Conservation (phyloP, 2,113 vertebrate species). For the Bubo bubo region DNA sequence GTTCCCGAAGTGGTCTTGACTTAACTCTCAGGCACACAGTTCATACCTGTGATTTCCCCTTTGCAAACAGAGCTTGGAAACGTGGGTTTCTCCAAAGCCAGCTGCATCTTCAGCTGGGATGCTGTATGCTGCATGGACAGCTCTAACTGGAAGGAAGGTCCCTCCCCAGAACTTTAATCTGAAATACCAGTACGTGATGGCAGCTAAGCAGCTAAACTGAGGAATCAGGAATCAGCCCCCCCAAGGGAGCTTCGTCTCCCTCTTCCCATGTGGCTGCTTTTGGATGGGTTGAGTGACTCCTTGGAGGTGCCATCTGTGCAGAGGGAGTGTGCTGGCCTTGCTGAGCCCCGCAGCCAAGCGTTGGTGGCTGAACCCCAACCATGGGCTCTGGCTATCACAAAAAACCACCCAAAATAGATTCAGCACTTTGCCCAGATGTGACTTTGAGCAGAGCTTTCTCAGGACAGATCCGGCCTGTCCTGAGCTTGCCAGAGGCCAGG, state of each 20-base stretch:
- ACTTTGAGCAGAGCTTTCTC: background rate
- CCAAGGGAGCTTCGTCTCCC: background rate
- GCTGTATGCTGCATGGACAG: background rate
- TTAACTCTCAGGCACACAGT: background rate
- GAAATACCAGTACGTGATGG: fast-evolving
- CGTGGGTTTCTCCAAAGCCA: fast-evolving
- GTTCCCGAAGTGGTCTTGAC: background rate
- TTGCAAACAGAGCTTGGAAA: background rate
- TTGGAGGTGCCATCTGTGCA: background rate
- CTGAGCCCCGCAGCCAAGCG: fast-evolving
- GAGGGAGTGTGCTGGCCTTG: fast-evolving
- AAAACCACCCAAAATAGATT: background rate
- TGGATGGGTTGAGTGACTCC: background rate
- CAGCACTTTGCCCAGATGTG: background rate
- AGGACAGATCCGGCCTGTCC: background rate
- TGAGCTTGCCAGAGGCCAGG: background rate
- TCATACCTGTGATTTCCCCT: background rate
- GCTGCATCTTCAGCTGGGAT: background rate
- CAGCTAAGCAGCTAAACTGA: background rate
- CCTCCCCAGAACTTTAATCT: background rate
- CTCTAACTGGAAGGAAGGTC: background rate
- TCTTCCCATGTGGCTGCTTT: background rate
- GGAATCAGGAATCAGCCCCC: background rate
- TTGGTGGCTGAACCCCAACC: background rate
- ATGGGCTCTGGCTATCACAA: background rate